Evolutionary conservation across 1,140 invertebrate species (phyloP), one percentile per base, ranked within the genome.

Genomic region (Ceratitis capitata): DNA sequence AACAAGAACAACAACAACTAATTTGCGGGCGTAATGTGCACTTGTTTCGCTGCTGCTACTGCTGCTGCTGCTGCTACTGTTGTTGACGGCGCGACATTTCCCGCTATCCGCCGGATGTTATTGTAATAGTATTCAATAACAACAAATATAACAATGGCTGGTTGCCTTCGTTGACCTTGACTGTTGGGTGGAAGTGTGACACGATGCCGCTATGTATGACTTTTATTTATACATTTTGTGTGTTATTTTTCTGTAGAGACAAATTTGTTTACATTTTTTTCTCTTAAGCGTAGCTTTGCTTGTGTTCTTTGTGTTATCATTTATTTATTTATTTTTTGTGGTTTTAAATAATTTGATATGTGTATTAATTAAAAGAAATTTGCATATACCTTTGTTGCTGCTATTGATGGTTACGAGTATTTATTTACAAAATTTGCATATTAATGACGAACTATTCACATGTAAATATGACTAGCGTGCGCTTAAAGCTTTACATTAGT

Each of bases 91-190:
- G 32, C 10, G 64, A 42, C 16, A 74, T 74, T 74, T 42, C n/a
- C 35, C 42, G 39, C 39, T 26, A 78, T 19, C 39, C 5, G n/a
- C 69, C 39, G 69, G n/a, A 78, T 35, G 69, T 78, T 78, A 78
- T 78, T 78, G 69, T 45, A 78, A 78, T 26, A 45, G 35, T 9
- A 45, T 26, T 78, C n/a, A 78, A 78, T n/a, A 74, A 74, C 35
- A 42, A 39, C 23, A 64, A 14, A n/a, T 26, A 29, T 32, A 26
- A 47, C n/a, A 78, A 78, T 45, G 69, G 19, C 69, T 78, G n/a
- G n/a, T n/a, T 45, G 69, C 39, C 12, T n/a, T n/a, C n/a, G 45
- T 45, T 78, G 69, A 78, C 69, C 69, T 78, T 78, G 69, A 47
- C 39, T 45, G n/a, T n/a, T n/a, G 69, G 16, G 39, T 42, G 69